Percentiles rank a stretch among this genome's conserved stretches.
Evolutionary conservation across 2,797 vertebrate genomes (phyloP).

Genomic region (Anguilla pacifica): DNA sequence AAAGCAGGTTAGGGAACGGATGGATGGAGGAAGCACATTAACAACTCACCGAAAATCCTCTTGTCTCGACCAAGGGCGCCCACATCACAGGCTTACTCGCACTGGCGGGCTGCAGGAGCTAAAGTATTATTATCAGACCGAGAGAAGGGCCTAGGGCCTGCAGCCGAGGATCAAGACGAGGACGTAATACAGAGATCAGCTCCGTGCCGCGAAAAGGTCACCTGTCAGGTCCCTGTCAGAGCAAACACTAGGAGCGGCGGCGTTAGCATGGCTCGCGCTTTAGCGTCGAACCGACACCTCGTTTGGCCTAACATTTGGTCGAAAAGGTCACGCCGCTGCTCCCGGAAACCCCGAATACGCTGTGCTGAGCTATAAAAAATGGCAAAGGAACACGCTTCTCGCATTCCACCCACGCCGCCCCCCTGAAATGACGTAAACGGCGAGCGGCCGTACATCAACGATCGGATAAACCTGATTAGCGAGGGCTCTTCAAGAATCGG

Average conservation of each 20-base stretch:
- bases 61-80: not conserved
- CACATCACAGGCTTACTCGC: not conserved
- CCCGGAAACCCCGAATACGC: slow-evolving; percentile 66
- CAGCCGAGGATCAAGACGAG: not conserved
- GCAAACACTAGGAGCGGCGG: slow-evolving; percentile 23
- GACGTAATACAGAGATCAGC: slow-evolving; percentile 14
- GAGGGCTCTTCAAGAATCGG: not conserved
- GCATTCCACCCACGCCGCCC: not conserved
- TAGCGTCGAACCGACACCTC: slow-evolving; percentile 65
- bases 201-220: slow-evolving; percentile 39
- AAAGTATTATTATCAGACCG: not conserved
- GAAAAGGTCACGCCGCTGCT: slow-evolving; percentile 73
- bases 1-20: too few species aligned
- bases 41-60: not conserved
- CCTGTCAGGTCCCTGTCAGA: slow-evolving; percentile 33
- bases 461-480: not conserved
- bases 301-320: slow-evolving; percentile 75
- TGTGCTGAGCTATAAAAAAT: slow-evolving; percentile 45
- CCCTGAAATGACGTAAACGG: not conserved
- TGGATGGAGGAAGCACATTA: not conserved
- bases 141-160: not conserved
- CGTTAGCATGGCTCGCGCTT: slow-evolving; percentile 63
- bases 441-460: not conserved
- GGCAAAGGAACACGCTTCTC: not conserved
- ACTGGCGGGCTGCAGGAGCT: not conserved